These are phyloP conservation scores for Festucalex cinctus DNA, from an alignment of 2,113 vertebrate genomes.

Conservation along the genomic window DNA sequence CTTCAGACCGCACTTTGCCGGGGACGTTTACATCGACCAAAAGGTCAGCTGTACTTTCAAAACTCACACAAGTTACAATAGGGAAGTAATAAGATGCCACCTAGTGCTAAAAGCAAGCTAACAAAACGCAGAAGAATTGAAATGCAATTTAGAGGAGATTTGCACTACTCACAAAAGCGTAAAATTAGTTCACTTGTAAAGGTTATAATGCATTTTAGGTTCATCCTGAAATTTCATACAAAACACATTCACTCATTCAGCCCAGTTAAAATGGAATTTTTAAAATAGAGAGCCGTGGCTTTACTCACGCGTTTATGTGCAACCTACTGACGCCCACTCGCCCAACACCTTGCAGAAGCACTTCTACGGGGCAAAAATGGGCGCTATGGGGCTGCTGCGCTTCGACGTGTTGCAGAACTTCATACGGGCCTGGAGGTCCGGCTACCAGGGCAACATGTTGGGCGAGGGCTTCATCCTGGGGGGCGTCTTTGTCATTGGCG, in stretches of 20 bases:
- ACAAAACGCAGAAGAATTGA: neutral
- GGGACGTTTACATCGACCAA: constrained; percentile 89
- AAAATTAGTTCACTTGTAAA: too few species aligned
- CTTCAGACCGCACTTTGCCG: constrained; percentile 90
- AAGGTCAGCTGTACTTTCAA: constrained; percentile 65
- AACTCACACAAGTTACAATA: neutral
- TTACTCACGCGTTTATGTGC: too few species aligned
- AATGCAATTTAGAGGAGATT: too few species aligned
- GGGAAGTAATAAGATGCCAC: neutral
- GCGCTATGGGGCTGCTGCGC: constrained; percentile 82
- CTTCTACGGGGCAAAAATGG: constrained; percentile 94
- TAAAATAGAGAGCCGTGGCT: too few species aligned
- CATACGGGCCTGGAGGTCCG: constrained; percentile 83
- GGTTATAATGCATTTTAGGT: too few species aligned
- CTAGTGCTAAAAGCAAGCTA: too few species aligned
- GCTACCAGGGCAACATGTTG: constrained; percentile 87
- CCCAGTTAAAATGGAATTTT: too few species aligned
- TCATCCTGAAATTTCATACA: too few species aligned
- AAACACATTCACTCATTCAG: too few species aligned
- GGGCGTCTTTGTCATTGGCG: constrained; percentile 91
- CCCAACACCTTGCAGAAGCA: constrained; percentile 68
- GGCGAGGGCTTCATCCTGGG: constrained; percentile 93
- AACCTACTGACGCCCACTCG: neutral
- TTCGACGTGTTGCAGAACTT: constrained; percentile 90
- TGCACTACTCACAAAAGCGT: too few species aligned